These are phyloP conservation scores for Sycobia sp. DNA, from an alignment of 1,140 invertebrate genomes.

Conservation along the genomic window DNA sequence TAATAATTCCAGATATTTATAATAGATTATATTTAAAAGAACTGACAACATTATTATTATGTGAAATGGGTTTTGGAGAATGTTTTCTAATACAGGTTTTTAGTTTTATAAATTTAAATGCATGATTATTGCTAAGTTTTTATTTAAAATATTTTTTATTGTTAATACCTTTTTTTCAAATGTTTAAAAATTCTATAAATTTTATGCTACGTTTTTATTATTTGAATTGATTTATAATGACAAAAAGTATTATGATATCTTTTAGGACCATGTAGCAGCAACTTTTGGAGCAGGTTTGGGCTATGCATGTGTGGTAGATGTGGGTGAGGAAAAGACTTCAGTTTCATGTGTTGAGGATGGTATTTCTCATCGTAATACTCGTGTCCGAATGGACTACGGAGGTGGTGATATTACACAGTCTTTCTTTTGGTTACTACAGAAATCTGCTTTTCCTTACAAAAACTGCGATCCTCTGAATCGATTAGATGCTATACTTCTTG, in stretches of 20 bases:
- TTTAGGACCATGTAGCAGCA: slow-evolving; percentile 86
- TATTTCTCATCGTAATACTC: slow-evolving; percentile 86
- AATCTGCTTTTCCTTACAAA: slow-evolving; percentile 88
- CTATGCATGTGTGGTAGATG: slow-evolving; percentile 92
- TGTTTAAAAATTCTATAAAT: no score
- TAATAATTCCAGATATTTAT: slow-evolving; percentile 91
- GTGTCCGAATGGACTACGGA: slow-evolving; percentile 85
- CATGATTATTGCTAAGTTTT: no score
- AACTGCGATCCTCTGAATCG: slow-evolving; percentile 74
- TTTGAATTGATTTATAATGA: slow-evolving; percentile 3
- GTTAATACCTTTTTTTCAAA: no score
- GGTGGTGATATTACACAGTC: slow-evolving; percentile 87
- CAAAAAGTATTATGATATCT: no score
- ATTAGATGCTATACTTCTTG: slow-evolving; percentile 75
- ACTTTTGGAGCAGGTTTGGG: slow-evolving; percentile 92
- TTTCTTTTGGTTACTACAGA: slow-evolving; percentile 84
- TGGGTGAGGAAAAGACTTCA: slow-evolving; percentile 94
- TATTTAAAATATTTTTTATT: background rate
- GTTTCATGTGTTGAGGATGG: slow-evolving; percentile 96
- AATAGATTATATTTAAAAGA: slow-evolving; percentile 86
- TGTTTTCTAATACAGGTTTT: slow-evolving; percentile 86
- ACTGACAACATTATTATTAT: slow-evolving; percentile 80
- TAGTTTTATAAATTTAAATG: no score
- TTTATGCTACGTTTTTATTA: no score
- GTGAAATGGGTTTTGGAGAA: slow-evolving; percentile 85